Evolutionary conservation across 1,140 invertebrate species (phyloP), one percentile per base, ranked within the genome.

Genomic region (Vanessa atalanta): DNA sequence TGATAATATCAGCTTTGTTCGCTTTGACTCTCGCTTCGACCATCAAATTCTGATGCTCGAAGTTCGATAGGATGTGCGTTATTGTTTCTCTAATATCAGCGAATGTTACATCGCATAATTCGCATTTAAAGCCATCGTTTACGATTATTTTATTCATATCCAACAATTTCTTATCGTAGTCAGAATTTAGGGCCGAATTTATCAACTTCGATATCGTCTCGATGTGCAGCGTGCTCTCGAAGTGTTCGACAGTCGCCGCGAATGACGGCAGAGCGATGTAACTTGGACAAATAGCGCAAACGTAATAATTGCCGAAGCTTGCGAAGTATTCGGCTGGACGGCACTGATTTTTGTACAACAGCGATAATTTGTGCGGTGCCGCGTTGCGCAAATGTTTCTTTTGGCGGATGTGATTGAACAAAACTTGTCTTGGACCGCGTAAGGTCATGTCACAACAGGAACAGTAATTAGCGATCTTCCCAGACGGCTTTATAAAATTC

Each of bases 401-500:
- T 74, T 93, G 91, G n/a, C 91, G 86, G 12, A 91, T 90, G 43
- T 93, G 91, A 68, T 93, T 93, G 76, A 93, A 93, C 2, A 93
- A 76, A 2, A 93, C 88, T 71, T 93, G 91, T 50, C 91, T 76
- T 0, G 89, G 89, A 23, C 91, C 91, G 57, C 91, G 91, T 55
- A 91, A 60, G 8, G 89, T 90, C 87, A 91, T 88, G 50, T 91
- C 89, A 71, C 91, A 93, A 60, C 88, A 91, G 0, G 86, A 81
- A 66, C 91, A 91, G 68, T 87, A 91, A 75, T 91, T 91, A 0
- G 87, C 83, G 3, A 91, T 82, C 80, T 93, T 93, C 1, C 88
- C 88, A 0, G 88, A 88, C 1, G 91, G 87, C 69, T 85, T 89
- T 2, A 92, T 91, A 37, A 93, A 93, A 75, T 92, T 93, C 51